phyloP scores from a whole-genome alignment of 2,113 vertebrate species.

The Actenoides hombroni region DNA sequence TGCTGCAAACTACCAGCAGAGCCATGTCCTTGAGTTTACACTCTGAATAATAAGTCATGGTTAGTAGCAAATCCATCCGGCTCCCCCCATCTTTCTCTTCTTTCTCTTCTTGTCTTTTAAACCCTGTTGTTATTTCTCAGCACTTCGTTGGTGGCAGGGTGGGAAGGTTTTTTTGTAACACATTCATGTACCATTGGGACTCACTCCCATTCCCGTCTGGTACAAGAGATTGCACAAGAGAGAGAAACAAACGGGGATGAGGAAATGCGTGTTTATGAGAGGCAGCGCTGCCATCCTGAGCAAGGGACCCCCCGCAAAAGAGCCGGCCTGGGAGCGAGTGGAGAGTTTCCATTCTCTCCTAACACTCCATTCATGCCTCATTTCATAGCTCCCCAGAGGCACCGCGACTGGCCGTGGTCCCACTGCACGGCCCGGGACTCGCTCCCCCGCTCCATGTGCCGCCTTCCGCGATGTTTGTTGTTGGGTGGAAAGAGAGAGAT shows the following conservation, averaged over 20 bases:
- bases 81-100: slow-evolving; percentile 1
- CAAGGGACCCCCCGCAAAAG: slow-evolving; percentile 47
- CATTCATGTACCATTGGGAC: slow-evolving; percentile 52
- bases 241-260: slow-evolving; percentile 58
- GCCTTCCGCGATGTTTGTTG: not conserved
- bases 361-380: slow-evolving; percentile 52
- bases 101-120: not conserved
- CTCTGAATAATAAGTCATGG: not conserved
- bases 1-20: not conserved
- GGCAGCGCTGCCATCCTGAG: slow-evolving; percentile 50
- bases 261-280: slow-evolving; percentile 62
- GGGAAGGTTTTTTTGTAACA: slow-evolving; percentile 55
- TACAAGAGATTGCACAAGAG: slow-evolving; percentile 67
- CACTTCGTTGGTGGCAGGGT: slow-evolving; percentile 62
- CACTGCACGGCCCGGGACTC: not conserved
- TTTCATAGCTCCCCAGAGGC: slow-evolving; percentile 26
- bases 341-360: slow-evolving; percentile 61
- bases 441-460: not conserved
- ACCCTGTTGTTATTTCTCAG: slow-evolving; percentile 50
- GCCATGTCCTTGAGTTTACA: slow-evolving; percentile 14
- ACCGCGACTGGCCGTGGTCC: not conserved
- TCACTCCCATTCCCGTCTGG: slow-evolving; percentile 54
- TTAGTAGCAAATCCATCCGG: slow-evolving; percentile 30
- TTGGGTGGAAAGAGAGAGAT: not conserved
- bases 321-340: slow-evolving; percentile 17